Evolutionary conservation across 2,797 vertebrate species (phyloP), one percentile per base, ranked within the genome.

Genomic region (Galagoides demidoff): DNA sequence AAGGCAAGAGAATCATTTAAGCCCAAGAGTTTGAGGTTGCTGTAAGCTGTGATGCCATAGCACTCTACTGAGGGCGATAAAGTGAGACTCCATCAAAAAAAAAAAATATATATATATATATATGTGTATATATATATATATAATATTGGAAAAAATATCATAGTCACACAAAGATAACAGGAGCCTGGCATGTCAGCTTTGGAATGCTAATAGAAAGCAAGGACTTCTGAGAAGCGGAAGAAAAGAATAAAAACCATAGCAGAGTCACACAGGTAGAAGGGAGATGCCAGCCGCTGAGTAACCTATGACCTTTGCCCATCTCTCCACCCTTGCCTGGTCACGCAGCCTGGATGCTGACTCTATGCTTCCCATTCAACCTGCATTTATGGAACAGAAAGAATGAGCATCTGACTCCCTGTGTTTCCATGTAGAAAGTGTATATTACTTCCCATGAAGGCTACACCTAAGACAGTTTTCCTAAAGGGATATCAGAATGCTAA

Each of bases 81-180:
- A 52, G 14, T 52, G 49, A 52, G 49, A 49, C 49, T 16, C 14
- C 5, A 14, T 16, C 49, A 14, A 49, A 49, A 49, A 49, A 49
- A 49, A 49, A 43, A 43, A 43, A 7, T 6, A 43, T 39, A 5
- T 39, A 39, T 39, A 49, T 49, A 49, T 12, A 49, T 11, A 45
- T n/a, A n/a, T n/a, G n/a, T n/a, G n/a, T n/a, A n/a, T n/a, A n/a
- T n/a, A n/a, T n/a, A 83, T 55, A 85, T 43, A 64, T 11, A 10
- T 49, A 87, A 78, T 66, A 92, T n/a, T 92, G 27, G 64, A 59
- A 89, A 89, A 95, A 89, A 81, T 49, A 82, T 37, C 45, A 43
- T 16, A 14, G 22, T 43, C 29, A 77, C 73, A 82, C 31, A 78
- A 70, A 92, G 79, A 61, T 82, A 83, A 84, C 45, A 94, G 16